phyloP scores from a whole-genome alignment of 1,140 invertebrate genomes.

The Heliconius melpomene region DNA sequence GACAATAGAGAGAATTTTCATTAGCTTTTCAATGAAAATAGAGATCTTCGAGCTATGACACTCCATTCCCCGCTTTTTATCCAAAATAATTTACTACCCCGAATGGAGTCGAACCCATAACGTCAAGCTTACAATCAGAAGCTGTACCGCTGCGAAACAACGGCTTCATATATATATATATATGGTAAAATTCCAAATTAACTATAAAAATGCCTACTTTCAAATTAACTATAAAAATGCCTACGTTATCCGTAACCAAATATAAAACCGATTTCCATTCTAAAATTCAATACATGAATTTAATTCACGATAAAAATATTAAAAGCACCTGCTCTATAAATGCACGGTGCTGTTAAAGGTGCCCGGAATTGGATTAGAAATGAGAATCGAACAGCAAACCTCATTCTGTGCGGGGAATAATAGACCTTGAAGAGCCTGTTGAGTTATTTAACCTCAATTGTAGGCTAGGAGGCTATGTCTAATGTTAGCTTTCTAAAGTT shows the following conservation, averaged over 20 bases:
- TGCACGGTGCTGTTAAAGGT: slow-evolving; percentile 43
- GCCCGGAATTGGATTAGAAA: slow-evolving; percentile 57
- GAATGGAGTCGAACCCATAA: too few species aligned
- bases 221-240: too few species aligned
- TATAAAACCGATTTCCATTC: not conserved
- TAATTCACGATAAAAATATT: not conserved
- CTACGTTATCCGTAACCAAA: not conserved
- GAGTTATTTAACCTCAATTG: slow-evolving; percentile 30
- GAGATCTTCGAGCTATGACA: too few species aligned
- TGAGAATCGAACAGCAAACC: slow-evolving; percentile 50
- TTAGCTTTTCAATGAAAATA: too few species aligned
- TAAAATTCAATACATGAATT: slow-evolving; percentile 3
- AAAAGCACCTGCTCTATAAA: slow-evolving; percentile 42
- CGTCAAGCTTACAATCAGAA: too few species aligned
- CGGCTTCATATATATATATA: too few species aligned
- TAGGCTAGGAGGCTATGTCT: slow-evolving; percentile 15
- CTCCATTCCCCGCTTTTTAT: too few species aligned
- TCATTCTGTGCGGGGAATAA: slow-evolving; percentile 33
- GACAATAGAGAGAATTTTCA: too few species aligned
- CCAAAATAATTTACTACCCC: too few species aligned
- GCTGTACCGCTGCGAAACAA: too few species aligned
- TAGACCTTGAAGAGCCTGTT: slow-evolving; percentile 28
- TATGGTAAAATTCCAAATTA: too few species aligned
- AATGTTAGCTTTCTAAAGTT: not conserved
- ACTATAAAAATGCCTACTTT: too few species aligned